A percentile compares a stretch with the other conserved stretches of the same genome.
Conservation (phyloP, 2,113 vertebrate genomes). For the Columba livia region DNA sequence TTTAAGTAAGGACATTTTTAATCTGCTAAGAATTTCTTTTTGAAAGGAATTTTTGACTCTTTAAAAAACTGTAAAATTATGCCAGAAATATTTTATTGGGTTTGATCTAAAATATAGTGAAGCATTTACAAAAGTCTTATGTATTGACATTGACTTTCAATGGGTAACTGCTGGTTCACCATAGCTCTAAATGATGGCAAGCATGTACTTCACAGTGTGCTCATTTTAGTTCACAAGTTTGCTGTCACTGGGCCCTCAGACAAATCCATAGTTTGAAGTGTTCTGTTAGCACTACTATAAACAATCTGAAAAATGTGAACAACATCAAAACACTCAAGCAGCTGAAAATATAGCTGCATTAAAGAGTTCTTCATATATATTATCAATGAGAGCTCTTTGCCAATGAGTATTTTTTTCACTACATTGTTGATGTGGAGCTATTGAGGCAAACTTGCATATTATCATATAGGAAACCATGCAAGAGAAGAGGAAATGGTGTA, state of each 20-base stretch:
- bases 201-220: neutral
- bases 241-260: neutral
- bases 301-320: conserved; percentile 15
- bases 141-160: conserved; percentile 16
- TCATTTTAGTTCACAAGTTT: conserved; percentile 48
- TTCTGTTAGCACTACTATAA: neutral
- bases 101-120: neutral
- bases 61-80: neutral
- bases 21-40: neutral
- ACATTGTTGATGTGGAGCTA: neutral
- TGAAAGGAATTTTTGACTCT: neutral
- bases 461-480: neutral
- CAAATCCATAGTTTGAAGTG: conserved; percentile 22
- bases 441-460: neutral
- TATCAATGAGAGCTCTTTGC: neutral
- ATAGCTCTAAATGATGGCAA: neutral
- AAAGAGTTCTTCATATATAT: neutral
- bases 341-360: neutral
- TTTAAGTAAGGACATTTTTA: neutral
- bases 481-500: neutral
- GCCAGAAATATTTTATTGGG: neutral
- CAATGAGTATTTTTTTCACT: neutral
- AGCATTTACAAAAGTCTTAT: neutral
- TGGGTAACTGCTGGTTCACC: neutral
- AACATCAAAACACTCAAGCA: neutral